phyloP scores from a whole-genome alignment of 2,113 vertebrate genomes.

The Panthera tigris region DNA sequence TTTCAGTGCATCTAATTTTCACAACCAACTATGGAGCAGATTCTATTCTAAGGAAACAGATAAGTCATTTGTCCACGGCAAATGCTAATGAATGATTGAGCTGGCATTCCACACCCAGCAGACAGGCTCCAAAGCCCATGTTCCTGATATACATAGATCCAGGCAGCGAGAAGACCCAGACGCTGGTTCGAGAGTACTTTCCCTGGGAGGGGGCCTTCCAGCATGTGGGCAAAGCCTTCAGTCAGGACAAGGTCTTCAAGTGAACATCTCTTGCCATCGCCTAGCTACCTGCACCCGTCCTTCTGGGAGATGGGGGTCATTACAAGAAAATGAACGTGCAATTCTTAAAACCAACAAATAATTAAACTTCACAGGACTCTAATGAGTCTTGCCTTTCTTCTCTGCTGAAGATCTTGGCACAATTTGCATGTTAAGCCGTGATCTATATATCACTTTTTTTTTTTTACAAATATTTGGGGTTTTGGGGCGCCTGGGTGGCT shows the following conservation, averaged over 20 bases:
- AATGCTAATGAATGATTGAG: not conserved
- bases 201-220: conserved; percentile 93
- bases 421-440: not conserved
- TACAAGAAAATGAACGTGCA: conserved; percentile 72
- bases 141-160: conserved; percentile 87
- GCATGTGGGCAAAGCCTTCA: conserved; percentile 91
- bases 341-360: not conserved
- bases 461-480: not conserved
- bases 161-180: conserved; percentile 90
- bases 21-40: not conserved
- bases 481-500: not conserved
- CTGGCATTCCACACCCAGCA: not conserved
- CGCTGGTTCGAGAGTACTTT: conserved; percentile 93
- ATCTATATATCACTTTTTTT: not conserved
- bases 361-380: not conserved
- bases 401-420: not conserved
- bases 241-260: conserved; percentile 95
- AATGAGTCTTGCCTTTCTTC: not conserved
- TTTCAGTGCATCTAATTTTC: not conserved
- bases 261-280: conserved; percentile 76
- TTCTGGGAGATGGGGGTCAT: conserved; percentile 61
- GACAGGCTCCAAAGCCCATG: not conserved
- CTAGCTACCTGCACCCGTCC: conserved; percentile 31
- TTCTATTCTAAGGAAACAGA: not conserved
- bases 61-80: not conserved